Evolutionary conservation across 2,113 vertebrate species (phyloP).

Genomic region (Hylia prasina): DNA sequence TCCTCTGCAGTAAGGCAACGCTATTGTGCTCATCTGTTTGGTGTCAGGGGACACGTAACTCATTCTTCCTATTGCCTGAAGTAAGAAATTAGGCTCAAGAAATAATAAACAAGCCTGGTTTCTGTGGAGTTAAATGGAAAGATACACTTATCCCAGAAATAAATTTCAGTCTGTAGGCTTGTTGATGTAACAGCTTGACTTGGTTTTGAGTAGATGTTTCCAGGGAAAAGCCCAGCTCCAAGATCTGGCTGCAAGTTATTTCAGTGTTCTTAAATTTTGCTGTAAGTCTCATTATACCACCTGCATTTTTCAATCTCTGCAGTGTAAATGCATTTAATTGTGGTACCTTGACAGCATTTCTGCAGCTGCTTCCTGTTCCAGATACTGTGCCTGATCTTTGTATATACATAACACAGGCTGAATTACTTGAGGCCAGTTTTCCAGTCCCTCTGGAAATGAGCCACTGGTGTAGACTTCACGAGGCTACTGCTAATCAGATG

Average conservation of each 20-base stretch:
- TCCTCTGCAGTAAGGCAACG: neutral
- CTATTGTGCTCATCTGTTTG: neutral
- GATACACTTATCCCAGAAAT: neutral
- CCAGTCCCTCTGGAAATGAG: neutral
- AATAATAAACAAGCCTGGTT: neutral
- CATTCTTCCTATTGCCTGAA: neutral
- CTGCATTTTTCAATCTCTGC: neutral
- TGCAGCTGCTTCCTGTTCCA: slow-evolving; percentile 9
- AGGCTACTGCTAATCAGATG: neutral
- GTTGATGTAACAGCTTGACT: neutral
- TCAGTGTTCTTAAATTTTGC: neutral
- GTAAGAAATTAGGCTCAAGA: neutral
- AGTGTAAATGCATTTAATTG: neutral
- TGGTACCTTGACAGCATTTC: neutral
- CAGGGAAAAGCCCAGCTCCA: neutral
- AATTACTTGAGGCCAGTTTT: neutral
- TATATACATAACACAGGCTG: neutral
- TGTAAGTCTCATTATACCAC: neutral
- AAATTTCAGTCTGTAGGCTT: neutral
- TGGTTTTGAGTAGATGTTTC: neutral
- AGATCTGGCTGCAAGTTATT: neutral
- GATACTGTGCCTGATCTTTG: neutral
- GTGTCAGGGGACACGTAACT: neutral
- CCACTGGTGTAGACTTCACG: neutral
- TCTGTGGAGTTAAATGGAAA: neutral